Evolutionary conservation across 2,888 invertebrate species (phyloP).

Genomic region (Apamea anceps): DNA sequence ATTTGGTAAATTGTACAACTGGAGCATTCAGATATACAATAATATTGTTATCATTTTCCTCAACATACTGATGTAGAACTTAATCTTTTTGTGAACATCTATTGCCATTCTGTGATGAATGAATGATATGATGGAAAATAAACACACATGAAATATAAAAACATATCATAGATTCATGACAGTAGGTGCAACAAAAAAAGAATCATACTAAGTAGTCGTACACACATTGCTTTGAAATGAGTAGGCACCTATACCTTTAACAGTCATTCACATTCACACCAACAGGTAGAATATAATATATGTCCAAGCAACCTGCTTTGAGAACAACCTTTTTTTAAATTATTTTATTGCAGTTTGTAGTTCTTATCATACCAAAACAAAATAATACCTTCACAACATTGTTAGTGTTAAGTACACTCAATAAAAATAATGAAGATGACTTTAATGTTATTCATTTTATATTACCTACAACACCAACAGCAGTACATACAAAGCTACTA

Average conservation of each 20-base stretch:
- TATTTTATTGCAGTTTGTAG: background rate
- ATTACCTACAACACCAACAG: too few species aligned
- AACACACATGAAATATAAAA: background rate
- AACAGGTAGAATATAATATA: background rate
- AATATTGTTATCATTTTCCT: background rate
- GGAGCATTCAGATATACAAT: background rate
- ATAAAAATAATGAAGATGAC: too few species aligned
- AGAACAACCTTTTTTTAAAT: background rate
- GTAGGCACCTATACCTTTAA: too few species aligned
- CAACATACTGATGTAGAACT: background rate
- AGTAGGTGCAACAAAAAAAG: background rate
- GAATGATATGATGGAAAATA: background rate
- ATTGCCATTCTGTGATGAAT: background rate
- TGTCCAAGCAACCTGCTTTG: background rate
- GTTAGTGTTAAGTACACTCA: too few species aligned
- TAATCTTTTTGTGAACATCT: background rate
- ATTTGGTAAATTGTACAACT: background rate
- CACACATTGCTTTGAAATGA: background rate
- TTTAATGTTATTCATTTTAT: background rate
- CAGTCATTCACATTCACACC: background rate
- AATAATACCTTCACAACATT: background rate
- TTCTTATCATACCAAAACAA: background rate
- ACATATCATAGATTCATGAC: background rate
- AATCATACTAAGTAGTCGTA: background rate
- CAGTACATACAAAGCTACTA: background rate